phyloP scores from a whole-genome alignment of 2,888 invertebrate species.

The Acanthosepion pharaonis region DNA sequence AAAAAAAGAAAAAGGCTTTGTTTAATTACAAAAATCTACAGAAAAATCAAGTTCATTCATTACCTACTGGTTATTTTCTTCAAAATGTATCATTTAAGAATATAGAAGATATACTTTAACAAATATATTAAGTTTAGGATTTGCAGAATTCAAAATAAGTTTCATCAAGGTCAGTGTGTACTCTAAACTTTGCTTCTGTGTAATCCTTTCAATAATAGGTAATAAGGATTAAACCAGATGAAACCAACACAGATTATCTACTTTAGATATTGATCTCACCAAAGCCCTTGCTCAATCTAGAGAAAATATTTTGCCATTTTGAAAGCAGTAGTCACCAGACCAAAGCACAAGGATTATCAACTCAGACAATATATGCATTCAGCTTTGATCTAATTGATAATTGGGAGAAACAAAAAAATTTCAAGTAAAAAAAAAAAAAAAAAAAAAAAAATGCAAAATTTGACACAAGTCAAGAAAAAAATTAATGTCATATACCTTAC shows the following conservation, averaged over 20 bases:
- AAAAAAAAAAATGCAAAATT: too few species aligned
- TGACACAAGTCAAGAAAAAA: too few species aligned
- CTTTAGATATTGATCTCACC: constrained; percentile 20
- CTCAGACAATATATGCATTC: background rate
- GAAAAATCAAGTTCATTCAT: too few species aligned
- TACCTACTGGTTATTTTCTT: too few species aligned
- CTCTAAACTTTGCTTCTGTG: background rate
- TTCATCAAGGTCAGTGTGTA: background rate
- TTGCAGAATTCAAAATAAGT: background rate
- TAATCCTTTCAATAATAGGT: background rate
- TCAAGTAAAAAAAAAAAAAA: too few species aligned
- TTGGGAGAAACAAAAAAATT: too few species aligned
- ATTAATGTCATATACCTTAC: too few species aligned
- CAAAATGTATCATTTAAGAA: too few species aligned
- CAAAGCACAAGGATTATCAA: background rate
- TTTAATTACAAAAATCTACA: too few species aligned
- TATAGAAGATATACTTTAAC: background rate
- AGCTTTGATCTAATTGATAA: background rate
- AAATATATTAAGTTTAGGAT: too few species aligned
- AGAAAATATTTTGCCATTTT: background rate
- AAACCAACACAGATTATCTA: background rate
- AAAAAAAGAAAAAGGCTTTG: too few species aligned
- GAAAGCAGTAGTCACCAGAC: background rate
- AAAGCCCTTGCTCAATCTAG: background rate
- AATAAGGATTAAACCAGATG: constrained; percentile 22